phyloP scores from a whole-genome alignment of 2,113 vertebrate species.

The Orthonyx spaldingii region DNA sequence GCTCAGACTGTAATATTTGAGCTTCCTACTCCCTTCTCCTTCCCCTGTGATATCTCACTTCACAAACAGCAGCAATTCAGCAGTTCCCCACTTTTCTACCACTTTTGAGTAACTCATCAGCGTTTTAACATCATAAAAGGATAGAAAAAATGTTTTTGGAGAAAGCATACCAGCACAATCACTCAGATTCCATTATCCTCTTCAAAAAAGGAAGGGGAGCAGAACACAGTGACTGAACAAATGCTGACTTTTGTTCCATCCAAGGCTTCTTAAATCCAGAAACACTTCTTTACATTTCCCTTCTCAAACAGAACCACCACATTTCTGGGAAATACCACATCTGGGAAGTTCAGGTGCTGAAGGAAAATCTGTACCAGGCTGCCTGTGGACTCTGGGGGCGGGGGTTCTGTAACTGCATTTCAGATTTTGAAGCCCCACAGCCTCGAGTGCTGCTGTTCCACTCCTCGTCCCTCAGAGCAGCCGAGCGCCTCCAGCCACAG shows the following conservation, averaged over 20 bases:
- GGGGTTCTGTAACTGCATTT: background rate
- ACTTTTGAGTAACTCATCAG: background rate
- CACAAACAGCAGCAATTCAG: background rate
- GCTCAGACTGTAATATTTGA: background rate
- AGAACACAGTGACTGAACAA: background rate
- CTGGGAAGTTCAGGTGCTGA: background rate
- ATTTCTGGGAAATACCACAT: fast-evolving
- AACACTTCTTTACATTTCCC: background rate
- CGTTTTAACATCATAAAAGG: background rate
- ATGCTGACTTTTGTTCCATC: background rate
- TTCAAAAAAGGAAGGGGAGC: background rate
- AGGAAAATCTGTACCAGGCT: background rate
- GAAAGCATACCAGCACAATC: background rate
- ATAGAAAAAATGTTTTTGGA: background rate
- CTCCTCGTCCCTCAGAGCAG: background rate
- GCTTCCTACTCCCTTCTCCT: background rate
- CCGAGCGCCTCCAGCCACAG: fast-evolving
- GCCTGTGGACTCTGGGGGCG: background rate
- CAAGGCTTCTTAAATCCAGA: background rate
- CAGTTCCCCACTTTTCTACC: background rate
- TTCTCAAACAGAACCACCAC: background rate
- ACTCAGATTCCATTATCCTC: background rate
- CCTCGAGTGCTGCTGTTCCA: background rate
- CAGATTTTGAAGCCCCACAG: background rate
- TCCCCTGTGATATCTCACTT: background rate